Evolutionary conservation across 1,140 invertebrate species (phyloP), one percentile per base, ranked within the genome.

Genomic region (Centruroides sculpturatus): DNA sequence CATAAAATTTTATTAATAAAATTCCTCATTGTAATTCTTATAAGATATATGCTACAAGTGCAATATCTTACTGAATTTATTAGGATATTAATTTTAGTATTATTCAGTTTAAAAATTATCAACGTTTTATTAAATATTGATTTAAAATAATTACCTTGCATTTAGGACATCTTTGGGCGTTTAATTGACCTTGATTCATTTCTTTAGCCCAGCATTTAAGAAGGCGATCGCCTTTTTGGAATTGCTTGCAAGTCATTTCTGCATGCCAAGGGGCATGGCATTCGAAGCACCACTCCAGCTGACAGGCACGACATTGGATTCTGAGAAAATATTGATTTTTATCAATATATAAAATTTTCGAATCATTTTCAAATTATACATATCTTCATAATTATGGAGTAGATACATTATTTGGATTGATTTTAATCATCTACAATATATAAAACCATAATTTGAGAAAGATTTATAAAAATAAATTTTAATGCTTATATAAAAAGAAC

Each of bases 121-220:
- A 2, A 23, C 23, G 23, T 23, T 23, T 23, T 23, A 41, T 41
- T 41, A 41, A 41, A 41, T 41, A 51, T 67, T n/a, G n/a, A n/a
- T n/a, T n/a, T n/a, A n/a, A n/a, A n/a, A n/a, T n/a, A n/a, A n/a
- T n/a, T 70, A 77, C 75, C 70, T 76, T 75, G 66, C 76, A 78
- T 56, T 72, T 74, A 0, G 76, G 76, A 67, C 76, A 78, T 59
- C 67, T 70, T 56, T 76, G 72, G 12, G 76, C 76, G 69, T 78
- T 78, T 12, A 66, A 57, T 59, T 73, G 70, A 10, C 76, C 76
- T 58, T 71, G 70, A 55, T 70, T 71, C 6, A 66, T 61, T 60
- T 74, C 69, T 50, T 71, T 67, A 8, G 76, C 75, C 76, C 76
- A 77, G 35, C 62, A 63, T 61, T 73, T 73, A 7, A 77, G 64